phyloP scores from a whole-genome alignment of 1,140 invertebrate species.

The Tetramorium parvispinum region DNA sequence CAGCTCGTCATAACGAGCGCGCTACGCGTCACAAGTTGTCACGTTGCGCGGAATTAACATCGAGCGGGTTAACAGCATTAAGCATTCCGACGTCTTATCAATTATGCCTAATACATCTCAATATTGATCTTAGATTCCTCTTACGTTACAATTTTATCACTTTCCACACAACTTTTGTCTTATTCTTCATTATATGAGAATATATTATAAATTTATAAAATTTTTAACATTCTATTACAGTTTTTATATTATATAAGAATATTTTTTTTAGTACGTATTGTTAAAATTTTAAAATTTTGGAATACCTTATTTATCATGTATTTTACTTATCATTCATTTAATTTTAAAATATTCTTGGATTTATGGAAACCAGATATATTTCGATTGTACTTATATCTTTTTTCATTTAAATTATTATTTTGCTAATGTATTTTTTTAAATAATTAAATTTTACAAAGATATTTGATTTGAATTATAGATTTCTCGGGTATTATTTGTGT shows the following conservation, averaged over 20 bases:
- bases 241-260: neutral
- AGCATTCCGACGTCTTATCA: conserved; percentile 19
- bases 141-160: neutral
- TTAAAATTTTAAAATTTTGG: neutral
- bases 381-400: neutral
- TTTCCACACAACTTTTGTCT: neutral
- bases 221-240: neutral
- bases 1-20: conserved; percentile 54
- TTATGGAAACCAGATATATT: neutral
- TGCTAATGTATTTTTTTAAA: neutral
- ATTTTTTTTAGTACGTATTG: neutral
- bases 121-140: neutral
- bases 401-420: neutral
- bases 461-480: neutral
- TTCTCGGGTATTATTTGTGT: neutral
- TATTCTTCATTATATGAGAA: neutral
- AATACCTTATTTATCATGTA: neutral
- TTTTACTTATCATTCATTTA: neutral
- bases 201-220: neutral
- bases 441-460: neutral
- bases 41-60: conserved; percentile 22
- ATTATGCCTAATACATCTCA: neutral
- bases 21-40: conserved; percentile 59
- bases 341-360: neutral
- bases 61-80: conserved; percentile 15